Conservation (phyloP, 2,113 vertebrate genomes). For the Lepidothrix coronata region DNA sequence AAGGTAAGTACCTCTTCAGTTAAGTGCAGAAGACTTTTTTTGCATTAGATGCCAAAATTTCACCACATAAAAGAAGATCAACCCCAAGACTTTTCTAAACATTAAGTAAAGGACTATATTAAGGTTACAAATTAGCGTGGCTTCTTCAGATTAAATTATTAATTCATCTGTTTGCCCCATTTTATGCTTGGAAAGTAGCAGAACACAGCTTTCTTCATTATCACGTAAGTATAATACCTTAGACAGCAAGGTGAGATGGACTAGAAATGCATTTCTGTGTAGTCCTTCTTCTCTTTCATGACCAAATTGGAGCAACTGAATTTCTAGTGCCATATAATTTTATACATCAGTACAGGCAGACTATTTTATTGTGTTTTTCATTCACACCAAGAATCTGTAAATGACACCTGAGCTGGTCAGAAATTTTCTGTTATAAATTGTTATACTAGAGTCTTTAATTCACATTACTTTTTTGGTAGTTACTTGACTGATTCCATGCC, state of each 20-base stretch:
- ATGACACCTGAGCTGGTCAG: background rate
- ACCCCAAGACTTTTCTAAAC: background rate
- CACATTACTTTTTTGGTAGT: background rate
- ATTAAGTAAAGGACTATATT: background rate
- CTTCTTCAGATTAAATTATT: background rate
- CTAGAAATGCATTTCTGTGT: background rate
- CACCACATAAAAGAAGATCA: background rate
- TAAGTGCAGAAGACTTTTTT: background rate
- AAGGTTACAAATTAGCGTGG: background rate
- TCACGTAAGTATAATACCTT: background rate
- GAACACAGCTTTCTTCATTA: background rate
- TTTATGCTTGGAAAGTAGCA: background rate
- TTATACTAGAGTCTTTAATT: background rate
- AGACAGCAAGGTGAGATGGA: background rate
- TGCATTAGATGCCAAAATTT: background rate
- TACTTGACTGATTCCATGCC: background rate
- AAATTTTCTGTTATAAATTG: background rate
- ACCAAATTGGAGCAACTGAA: background rate
- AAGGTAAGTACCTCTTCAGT: background rate
- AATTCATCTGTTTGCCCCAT: background rate
- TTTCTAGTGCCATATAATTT: background rate
- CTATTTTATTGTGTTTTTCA: background rate
- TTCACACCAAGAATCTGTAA: background rate
- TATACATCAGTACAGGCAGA: background rate
- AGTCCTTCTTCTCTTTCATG: background rate